Evolutionary conservation across 1,140 invertebrate genomes (phyloP), one percentile per base, ranked within the genome.

Genomic region (Halictus rubicundus): DNA sequence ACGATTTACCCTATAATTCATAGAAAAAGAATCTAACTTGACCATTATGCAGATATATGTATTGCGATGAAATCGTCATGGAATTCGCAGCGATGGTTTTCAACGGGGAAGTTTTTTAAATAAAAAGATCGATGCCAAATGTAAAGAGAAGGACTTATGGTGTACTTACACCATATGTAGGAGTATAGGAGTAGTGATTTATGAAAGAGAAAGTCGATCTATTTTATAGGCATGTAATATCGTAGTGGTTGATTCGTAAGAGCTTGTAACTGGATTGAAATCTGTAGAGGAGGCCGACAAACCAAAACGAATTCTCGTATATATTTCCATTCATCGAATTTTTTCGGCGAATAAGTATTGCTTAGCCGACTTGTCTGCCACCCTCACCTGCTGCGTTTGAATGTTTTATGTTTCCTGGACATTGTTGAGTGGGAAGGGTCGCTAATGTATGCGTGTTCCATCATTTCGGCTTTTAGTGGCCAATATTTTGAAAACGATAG

Each of bases 181-280:
- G n/a, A n/a, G n/a, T n/a, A 21, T 0, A 39, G 23, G 19, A 78
- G 64, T 21, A 14, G n/a, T 57, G n/a, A 23, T 14, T 39, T 19
- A 23, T 46, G 23, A 72, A 78, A 78, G 49, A 72, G 60, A 78
- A 78, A 65, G 68, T 72, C 54, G 37, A 12, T 52, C 23, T 78
- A 14, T 72, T 78, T 78, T 60, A 46, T 59, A 57, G 57, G 46
- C 7, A 54, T 21, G 16, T 6, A 6, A 54, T 54, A 54, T 46
- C 49, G 59, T 25, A 32, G 39, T 46, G 42, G 23, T 19, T 39
- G 39, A 23, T 57, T 46, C 57, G n/a, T 71, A 42, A 60, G 63
- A 78, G 21, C 27, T 54, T 72, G 71, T 78, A 78, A 72, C 52
- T 46, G 68, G 68, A 32, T 32, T 42, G 32, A 16, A 32, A 57